Evolutionary conservation across 2,797 vertebrate genomes (phyloP).

Genomic region (Corythornis leucogaster): DNA sequence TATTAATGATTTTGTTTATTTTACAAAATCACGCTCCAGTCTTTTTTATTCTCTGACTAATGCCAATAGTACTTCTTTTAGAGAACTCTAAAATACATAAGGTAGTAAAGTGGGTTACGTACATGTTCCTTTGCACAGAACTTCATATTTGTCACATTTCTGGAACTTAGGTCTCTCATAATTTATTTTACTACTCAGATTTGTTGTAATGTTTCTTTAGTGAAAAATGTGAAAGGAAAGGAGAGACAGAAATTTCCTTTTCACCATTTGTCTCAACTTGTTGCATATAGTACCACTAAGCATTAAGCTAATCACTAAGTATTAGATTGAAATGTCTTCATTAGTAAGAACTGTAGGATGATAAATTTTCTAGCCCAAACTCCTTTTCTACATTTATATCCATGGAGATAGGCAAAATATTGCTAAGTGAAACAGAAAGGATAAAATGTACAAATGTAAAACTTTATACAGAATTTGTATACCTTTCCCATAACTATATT

Average conservation of each 20-base stretch:
- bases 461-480: neutral
- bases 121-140: neutral
- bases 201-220: neutral
- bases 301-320: slow-evolving; percentile 6
- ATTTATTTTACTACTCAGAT: neutral
- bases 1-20: neutral
- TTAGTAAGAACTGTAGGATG: neutral
- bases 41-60: neutral
- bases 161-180: neutral
- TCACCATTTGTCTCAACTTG: neutral
- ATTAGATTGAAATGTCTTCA: slow-evolving; percentile 24
- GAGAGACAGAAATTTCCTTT: neutral
- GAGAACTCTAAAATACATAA: neutral
- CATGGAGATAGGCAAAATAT: neutral
- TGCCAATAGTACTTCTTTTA: neutral
- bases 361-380: neutral
- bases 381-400: neutral
- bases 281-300: slow-evolving; percentile 10
- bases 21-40: neutral
- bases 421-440: neutral
- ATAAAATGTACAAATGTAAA: neutral
- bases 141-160: neutral
- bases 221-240: neutral
- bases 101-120: neutral
- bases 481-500: neutral